A percentile compares a stretch with the other conserved stretches of the same genome.
Evolutionary conservation across 2,113 vertebrate genomes (phyloP).

Genomic region (Rhizomys pruinosus): DNA sequence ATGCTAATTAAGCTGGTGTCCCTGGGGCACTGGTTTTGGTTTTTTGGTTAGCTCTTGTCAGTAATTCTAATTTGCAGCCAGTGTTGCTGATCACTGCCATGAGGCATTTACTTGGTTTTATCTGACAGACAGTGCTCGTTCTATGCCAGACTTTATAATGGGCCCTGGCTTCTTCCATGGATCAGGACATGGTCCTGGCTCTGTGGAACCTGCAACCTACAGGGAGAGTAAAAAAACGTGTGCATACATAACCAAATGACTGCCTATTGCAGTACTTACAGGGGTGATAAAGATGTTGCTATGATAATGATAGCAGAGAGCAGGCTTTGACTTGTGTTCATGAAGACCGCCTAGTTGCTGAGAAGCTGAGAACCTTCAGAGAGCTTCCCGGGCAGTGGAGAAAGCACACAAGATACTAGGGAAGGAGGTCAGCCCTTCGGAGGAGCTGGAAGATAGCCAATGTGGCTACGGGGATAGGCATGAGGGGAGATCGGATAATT

Average conservation of each 20-base stretch:
- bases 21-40: neutral
- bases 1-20: neutral
- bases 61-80: neutral
- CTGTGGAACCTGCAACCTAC: rapidly evolving
- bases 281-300: neutral
- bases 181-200: neutral
- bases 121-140: neutral
- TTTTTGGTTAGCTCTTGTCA: neutral
- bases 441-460: neutral
- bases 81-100: neutral
- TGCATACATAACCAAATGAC: neutral
- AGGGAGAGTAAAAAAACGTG: neutral
- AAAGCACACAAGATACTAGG: neutral
- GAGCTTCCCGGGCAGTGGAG: neutral
- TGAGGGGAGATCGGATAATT: neutral
- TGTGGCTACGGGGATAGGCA: neutral
- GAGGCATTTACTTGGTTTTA: neutral
- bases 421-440: neutral
- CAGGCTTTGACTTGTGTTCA: neutral
- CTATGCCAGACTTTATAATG: rapidly evolving
- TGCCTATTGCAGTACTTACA: neutral
- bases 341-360: neutral
- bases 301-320: neutral
- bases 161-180: neutral
- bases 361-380: neutral